Evolutionary conservation across 2,113 vertebrate species (phyloP).

Genomic region (Meriones unguiculatus): DNA sequence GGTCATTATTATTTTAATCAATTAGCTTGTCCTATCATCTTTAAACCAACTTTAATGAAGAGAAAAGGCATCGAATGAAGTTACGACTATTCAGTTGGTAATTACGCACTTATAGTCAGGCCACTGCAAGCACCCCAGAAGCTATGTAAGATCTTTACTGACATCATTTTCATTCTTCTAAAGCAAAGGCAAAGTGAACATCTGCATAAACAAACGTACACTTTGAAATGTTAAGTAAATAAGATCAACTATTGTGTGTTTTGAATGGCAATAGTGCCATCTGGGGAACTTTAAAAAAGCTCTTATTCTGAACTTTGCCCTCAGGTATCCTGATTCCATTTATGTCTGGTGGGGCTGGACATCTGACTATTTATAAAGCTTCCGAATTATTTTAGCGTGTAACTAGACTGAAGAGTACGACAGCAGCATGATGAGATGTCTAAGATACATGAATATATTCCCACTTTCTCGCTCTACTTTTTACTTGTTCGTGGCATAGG

Average conservation of each 20-base stretch:
- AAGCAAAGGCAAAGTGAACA: neutral
- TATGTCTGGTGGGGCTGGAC: neutral
- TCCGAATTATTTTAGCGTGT: neutral
- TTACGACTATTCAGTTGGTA: neutral
- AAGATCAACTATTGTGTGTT: neutral
- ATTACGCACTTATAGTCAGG: neutral
- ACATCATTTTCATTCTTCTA: neutral
- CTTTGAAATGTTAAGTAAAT: constrained; percentile 32
- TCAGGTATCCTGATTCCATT: constrained; percentile 12
- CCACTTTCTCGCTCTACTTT: neutral
- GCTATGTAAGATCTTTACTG: neutral
- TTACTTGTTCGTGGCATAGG: neutral
- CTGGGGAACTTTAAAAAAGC: neutral
- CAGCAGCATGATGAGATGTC: neutral
- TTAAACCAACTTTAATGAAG: neutral
- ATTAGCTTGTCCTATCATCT: constrained; percentile 18
- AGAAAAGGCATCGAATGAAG: neutral
- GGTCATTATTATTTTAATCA: constrained; percentile 19
- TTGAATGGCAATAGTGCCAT: constrained; percentile 6
- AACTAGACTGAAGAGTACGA: neutral
- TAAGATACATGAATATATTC: neutral
- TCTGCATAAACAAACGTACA: neutral
- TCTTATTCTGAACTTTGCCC: neutral
- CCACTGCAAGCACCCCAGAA: neutral
- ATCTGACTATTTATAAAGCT: neutral